A percentile compares a stretch with the other conserved stretches of the same genome.
These are phyloP conservation scores for Delichon dasypus DNA, from an alignment of 2,797 vertebrate species.

Conservation along the genomic window DNA sequence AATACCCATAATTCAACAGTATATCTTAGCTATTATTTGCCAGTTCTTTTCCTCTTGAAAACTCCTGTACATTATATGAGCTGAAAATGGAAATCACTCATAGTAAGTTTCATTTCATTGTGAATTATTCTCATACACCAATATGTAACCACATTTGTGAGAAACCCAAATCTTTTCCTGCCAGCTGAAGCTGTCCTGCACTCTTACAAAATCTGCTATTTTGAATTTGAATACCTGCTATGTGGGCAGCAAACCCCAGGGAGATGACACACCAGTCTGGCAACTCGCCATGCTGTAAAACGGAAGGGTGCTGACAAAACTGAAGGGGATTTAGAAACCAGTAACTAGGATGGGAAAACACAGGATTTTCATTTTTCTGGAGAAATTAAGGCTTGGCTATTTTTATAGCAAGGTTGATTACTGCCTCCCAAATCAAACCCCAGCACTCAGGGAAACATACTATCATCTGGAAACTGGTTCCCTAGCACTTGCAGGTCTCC, in stretches of 20 bases:
- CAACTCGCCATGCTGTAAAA: neutral
- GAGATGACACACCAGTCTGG: neutral
- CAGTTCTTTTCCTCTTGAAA: conserved; percentile 22
- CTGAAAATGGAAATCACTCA: conserved; percentile 9
- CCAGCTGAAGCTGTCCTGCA: neutral
- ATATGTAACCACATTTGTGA: neutral
- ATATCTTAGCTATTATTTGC: neutral
- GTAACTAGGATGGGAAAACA: neutral
- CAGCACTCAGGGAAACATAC: neutral
- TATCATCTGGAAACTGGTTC: neutral
- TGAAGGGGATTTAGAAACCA: conserved; percentile 1
- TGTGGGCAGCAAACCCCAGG: neutral
- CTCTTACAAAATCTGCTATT: neutral
- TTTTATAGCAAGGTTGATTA: neutral
- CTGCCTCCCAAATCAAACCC: neutral
- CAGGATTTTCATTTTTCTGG: neutral
- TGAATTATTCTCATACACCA: conserved; percentile 6
- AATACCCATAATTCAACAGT: neutral
- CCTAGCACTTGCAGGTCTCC: neutral
- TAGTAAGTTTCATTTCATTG: neutral
- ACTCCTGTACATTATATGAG: neutral
- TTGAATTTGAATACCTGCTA: conserved; percentile 27
- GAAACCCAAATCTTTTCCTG: neutral
- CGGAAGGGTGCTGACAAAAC: neutral
- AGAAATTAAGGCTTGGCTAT: neutral